A percentile compares a stretch with the other conserved stretches of the same genome.
phyloP scores from a whole-genome alignment of 2,797 vertebrate species.

The Muscicapa comitata region DNA sequence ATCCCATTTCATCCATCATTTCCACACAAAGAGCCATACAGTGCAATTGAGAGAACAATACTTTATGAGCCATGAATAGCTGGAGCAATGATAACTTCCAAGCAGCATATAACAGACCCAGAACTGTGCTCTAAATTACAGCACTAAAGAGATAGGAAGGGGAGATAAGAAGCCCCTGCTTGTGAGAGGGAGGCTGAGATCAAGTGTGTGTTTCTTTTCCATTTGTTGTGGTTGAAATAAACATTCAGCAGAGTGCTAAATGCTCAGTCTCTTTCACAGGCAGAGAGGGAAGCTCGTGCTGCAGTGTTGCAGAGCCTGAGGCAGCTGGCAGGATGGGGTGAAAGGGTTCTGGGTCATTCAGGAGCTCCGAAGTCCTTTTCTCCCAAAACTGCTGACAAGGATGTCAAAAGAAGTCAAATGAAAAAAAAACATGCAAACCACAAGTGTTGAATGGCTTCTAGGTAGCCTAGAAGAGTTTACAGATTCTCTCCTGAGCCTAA shows the following conservation, averaged over 20 bases:
- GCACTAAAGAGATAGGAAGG: background rate
- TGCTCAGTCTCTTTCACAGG: background rate
- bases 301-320: background rate
- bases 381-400: background rate
- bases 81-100: background rate
- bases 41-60: background rate
- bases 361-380: background rate
- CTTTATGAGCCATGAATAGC: slow-evolving; percentile 44
- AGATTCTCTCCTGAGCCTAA: background rate
- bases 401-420: background rate
- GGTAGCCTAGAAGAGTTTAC: background rate
- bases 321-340: background rate
- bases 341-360: background rate
- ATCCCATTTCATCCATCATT: slow-evolving; percentile 37
- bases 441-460: background rate
- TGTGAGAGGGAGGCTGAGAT: background rate
- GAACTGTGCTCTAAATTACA: background rate
- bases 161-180: background rate
- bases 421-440: background rate
- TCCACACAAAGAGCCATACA: background rate
- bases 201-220: background rate
- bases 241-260: background rate
- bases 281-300: background rate
- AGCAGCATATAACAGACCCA: background rate
- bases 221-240: background rate